A percentile compares a stretch with the other conserved stretches of the same genome.
phyloP scores from a whole-genome alignment of 1,140 invertebrate species.

The Drosophila novamexicana region DNA sequence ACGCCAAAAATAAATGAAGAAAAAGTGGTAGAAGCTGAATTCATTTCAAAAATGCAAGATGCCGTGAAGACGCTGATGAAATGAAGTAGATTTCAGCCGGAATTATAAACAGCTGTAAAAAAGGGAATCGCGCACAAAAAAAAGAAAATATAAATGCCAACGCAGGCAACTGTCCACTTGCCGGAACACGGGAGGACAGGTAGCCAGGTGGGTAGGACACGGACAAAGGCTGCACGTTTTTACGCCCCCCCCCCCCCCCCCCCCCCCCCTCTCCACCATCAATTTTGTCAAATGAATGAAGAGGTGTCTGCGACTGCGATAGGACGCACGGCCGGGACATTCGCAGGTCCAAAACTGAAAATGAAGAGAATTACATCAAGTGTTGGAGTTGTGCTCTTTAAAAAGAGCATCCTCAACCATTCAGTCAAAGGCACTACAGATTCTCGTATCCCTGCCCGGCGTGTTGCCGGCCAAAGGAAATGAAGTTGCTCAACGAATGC shows the following conservation, averaged over 20 bases:
- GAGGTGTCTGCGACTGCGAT: constrained; percentile 48
- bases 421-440: constrained; percentile 42
- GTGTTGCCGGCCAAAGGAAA: constrained; percentile 13
- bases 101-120: constrained; percentile 72
- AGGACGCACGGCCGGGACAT: constrained; percentile 18
- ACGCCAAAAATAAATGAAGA: constrained; percentile 35
- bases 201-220: neutral
- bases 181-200: constrained; percentile 22
- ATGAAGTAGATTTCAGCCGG: constrained; percentile 69
- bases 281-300: constrained; percentile 66
- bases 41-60: constrained; percentile 77
- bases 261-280: neutral
- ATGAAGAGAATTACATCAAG: constrained; percentile 46
- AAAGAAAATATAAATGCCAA: constrained; percentile 44
- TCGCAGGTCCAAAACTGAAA: constrained; percentile 31
- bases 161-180: constrained; percentile 43
- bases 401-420: constrained; percentile 23
- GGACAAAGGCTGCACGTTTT: constrained; percentile 10
- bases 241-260: constrained; percentile 2
- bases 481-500: constrained; percentile 33
- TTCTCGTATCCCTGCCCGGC: constrained; percentile 5
- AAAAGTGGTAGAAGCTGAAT: constrained; percentile 38
- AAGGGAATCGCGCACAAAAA: constrained; percentile 23
- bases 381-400: constrained; percentile 39
- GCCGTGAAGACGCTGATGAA: constrained; percentile 75